These are phyloP conservation scores for Muscina levida DNA, from an alignment of 2,888 invertebrate species.

Conservation along the genomic window DNA sequence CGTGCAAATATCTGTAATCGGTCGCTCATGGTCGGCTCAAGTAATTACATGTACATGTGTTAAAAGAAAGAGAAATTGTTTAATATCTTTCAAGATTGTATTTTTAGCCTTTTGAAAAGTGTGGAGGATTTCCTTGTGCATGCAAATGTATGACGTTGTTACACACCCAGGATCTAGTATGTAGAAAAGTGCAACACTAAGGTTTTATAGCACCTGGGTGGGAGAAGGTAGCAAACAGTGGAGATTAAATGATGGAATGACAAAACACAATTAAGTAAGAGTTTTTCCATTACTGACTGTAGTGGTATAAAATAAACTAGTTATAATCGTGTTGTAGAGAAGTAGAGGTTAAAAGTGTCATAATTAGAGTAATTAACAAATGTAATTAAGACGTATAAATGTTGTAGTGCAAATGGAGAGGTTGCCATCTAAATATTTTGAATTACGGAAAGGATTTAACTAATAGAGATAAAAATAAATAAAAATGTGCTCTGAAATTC, in stretches of 20 bases:
- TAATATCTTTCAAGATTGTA: slow-evolving; percentile 21
- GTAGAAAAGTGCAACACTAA: no score
- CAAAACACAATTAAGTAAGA: not conserved
- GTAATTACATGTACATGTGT: slow-evolving; percentile 2
- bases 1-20: no score
- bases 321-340: not conserved
- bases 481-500: no score
- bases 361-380: slow-evolving; percentile 15
- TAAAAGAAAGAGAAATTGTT: slow-evolving; percentile 41
- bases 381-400: not conserved
- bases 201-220: no score
- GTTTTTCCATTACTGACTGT: not conserved
- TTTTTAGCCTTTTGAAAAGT: no score
- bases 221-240: no score
- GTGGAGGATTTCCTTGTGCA: not conserved
- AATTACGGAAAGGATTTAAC: no score
- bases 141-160: slow-evolving; percentile 4
- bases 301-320: not conserved
- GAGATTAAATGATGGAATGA: not conserved
- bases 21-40: no score
- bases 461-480: no score
- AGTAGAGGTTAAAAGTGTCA: not conserved
- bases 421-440: not conserved
- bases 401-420: not conserved
- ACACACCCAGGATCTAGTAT: slow-evolving; percentile 7